Evolutionary conservation across 2,888 invertebrate genomes (phyloP).

Genomic region (Patella caerulea): DNA sequence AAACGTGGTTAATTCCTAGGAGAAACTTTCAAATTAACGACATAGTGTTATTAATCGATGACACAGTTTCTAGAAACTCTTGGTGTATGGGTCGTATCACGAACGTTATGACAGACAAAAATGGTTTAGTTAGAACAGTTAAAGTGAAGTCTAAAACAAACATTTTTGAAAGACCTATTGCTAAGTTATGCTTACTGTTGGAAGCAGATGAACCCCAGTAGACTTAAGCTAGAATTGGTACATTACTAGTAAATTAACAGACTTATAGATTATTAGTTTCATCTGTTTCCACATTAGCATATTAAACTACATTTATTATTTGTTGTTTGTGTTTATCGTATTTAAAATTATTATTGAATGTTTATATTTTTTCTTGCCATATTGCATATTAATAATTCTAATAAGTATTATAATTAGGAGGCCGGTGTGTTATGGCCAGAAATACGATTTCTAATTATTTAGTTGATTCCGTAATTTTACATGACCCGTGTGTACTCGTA

Average conservation of each 20-base stretch:
- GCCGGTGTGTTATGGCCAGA: constrained; percentile 1
- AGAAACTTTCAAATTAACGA: constrained; percentile 12
- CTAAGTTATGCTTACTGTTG: not conserved
- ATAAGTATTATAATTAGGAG: not conserved
- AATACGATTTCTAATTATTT: no score
- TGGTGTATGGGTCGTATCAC: constrained; percentile 16
- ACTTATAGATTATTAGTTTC: not conserved
- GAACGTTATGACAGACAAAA: constrained; percentile 7
- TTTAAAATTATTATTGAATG: not conserved
- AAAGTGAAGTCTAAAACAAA: constrained; percentile 10
- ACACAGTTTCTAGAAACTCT: constrained; percentile 13
- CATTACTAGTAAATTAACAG: not conserved
- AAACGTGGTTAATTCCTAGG: constrained; percentile 17
- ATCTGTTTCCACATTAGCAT: no score
- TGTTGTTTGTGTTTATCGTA: not conserved
- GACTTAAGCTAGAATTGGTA: not conserved
- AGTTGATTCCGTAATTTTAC: no score
- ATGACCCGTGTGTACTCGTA: no score
- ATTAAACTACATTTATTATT: not conserved
- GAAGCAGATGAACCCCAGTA: not conserved
- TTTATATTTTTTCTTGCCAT: not conserved
- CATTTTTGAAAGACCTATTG: not conserved
- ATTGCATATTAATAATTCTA: no score
- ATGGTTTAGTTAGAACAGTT: constrained; percentile 16
- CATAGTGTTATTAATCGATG: constrained; percentile 19